These are phyloP conservation scores for Allobates femoralis DNA, from an alignment of 2,797 vertebrate species.

Conservation along the genomic window DNA sequence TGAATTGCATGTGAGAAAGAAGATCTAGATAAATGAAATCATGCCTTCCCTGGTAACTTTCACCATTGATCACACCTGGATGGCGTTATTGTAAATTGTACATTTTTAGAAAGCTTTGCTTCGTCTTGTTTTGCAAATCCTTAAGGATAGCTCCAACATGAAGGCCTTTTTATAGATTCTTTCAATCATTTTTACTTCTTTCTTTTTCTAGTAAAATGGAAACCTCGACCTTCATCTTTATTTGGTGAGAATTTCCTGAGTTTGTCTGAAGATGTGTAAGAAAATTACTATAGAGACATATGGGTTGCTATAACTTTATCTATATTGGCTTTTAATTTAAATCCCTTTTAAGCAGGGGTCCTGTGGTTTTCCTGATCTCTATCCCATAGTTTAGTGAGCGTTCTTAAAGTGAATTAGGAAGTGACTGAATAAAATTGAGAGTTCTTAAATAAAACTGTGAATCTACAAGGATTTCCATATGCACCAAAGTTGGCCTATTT, in stretches of 20 bases:
- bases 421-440: constrained; percentile 61
- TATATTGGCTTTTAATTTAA: constrained; percentile 58
- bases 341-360: constrained; percentile 51
- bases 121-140: constrained; percentile 44
- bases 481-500: constrained; percentile 51
- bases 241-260: constrained; percentile 49
- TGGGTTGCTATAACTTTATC: constrained; percentile 58
- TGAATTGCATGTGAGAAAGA: background rate
- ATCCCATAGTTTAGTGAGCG: constrained; percentile 44
- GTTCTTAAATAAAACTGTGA: constrained; percentile 62
- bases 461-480: constrained; percentile 62
- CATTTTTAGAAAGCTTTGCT: constrained; percentile 33
- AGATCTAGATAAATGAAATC: background rate
- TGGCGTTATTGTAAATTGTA: constrained; percentile 16
- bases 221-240: constrained; percentile 50
- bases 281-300: constrained; percentile 52
- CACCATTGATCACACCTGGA: constrained; percentile 29
- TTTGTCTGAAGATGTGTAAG: constrained; percentile 54
- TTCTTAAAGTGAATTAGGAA: constrained; percentile 60
- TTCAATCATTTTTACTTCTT: constrained; percentile 41
- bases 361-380: constrained; percentile 60
- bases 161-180: constrained; percentile 27
- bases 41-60: constrained; percentile 6
- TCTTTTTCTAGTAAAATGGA: constrained; percentile 38
- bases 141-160: constrained; percentile 33